Conservation (phyloP, 2,888 invertebrate genomes). For the Micoletzkya japonica region DNA sequence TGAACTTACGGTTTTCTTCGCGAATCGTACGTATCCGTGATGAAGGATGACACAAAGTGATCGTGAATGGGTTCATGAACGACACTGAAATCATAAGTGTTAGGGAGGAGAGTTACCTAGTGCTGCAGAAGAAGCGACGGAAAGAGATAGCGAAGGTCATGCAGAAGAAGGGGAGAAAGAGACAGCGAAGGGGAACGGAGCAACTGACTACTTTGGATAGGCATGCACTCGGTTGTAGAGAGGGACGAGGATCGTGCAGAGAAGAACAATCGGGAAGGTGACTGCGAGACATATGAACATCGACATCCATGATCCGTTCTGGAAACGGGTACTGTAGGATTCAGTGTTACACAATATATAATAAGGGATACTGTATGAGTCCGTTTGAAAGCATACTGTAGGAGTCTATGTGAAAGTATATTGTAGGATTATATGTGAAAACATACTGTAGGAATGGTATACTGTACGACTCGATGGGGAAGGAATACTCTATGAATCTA, state of each 20-base stretch:
- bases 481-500: too few relatives aligned
- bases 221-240: slow-evolving; percentile 65
- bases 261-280: slow-evolving; percentile 65
- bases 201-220: slow-evolving; percentile 59
- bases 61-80: slow-evolving; percentile 52
- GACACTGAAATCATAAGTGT: slow-evolving; percentile 38
- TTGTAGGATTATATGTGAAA: too few relatives aligned
- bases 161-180: background rate
- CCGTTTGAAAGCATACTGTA: too few relatives aligned
- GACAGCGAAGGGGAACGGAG: background rate
- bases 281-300: slow-evolving; percentile 66
- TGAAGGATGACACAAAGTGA: slow-evolving; percentile 54
- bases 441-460: too few relatives aligned
- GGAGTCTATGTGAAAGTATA: too few relatives aligned
- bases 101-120: background rate
- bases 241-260: slow-evolving; percentile 64
- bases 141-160: background rate
- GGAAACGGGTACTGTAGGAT: background rate
- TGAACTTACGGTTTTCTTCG: slow-evolving; percentile 48
- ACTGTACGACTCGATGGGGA: too few relatives aligned
- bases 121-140: background rate
- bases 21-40: slow-evolving; percentile 57
- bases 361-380: too few relatives aligned
- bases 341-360: too few relatives aligned
- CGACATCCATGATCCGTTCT: slow-evolving; percentile 68